Evolutionary conservation across 2,113 vertebrate genomes (phyloP).

Genomic region (Sylvia atricapilla): DNA sequence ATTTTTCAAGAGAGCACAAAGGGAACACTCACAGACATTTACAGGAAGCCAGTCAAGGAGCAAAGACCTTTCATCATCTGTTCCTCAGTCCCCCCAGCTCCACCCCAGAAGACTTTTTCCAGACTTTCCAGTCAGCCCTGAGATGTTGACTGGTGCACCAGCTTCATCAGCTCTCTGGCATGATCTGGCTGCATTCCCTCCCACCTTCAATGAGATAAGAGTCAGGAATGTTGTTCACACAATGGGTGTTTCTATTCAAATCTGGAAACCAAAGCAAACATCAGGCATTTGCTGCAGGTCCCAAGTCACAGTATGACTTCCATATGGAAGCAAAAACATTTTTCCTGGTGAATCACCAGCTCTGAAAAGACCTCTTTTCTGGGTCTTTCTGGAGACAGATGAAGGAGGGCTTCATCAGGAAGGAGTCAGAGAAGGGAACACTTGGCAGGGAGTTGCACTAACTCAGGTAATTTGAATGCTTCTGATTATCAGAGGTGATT

Average conservation of each 20-base stretch:
- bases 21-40: background rate
- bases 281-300: background rate
- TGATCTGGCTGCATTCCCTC: conserved; percentile 56
- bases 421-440: background rate
- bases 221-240: conserved; percentile 39
- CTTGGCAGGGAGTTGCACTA: conserved; percentile 28
- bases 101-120: conserved; percentile 54
- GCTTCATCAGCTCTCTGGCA: conserved; percentile 62
- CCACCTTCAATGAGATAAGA: conserved; percentile 57
- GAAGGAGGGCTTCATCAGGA: background rate
- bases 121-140: conserved; percentile 61
- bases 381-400: background rate
- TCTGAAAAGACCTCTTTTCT: background rate
- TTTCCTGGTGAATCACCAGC: background rate
- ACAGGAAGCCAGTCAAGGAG: background rate
- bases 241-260: conserved; percentile 28
- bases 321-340: background rate
- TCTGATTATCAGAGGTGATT: conserved; percentile 64
- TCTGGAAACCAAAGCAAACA: conserved; percentile 34
- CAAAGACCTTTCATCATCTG: conserved; percentile 40
- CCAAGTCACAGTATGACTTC: background rate
- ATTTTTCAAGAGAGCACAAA: conserved; percentile 1
- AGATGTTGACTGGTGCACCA: conserved; percentile 44
- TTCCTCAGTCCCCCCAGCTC: conserved; percentile 45
- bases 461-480: conserved; percentile 37